Base-by-base conservation (phyloP, 1,140 invertebrate species). In the Fopius arisanus region DNA sequence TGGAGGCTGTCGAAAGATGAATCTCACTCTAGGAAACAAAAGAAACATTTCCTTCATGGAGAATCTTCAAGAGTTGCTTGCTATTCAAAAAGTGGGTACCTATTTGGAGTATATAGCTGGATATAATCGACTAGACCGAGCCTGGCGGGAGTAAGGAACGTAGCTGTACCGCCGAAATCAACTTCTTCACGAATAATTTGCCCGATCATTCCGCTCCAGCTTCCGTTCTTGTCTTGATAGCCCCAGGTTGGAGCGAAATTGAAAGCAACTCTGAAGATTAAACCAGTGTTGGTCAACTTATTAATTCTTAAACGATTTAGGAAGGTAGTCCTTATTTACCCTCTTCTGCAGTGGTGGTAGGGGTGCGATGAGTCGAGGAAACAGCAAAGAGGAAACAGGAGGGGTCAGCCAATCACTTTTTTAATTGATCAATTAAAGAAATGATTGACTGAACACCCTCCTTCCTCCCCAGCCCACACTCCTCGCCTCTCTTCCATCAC, bases 151-250 rank as follows among this genome's bases (percentile, higher is more conserved):
- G 89, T 89, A 10, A 92, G 81, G 78, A 92, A 92, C 79, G 91
- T 88, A 0, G 89, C 88, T 2, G 92, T 91, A 2, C 90, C 91
- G 81, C 91, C 91, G 69, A 92, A 89, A 79, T 92, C 91, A 16
- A 90, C 90, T 78, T 91, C 89, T 1, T 86, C 86, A 43, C 88
- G 85, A 0, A 87, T 82, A 62, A 93, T 77, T 82, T 90, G 86
- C 2, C 91, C 91, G 29, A 90, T 91, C 91, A 93, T 92, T 0
- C 91, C 91, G 79, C 78, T 91, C 91, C 91, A 92, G 3, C 89
- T 81, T 0, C 87, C 86, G 31, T 83, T 84, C n/a, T 76, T 80
- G 0, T 81, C 67, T 6, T 43, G 78, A 51, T 91, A 91, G 12
- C 92, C 92, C 92, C 92, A 93, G 0, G 86, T 89, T 12, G 87